Evolutionary conservation across 2,888 invertebrate species (phyloP), one percentile per base, ranked within the genome.

Genomic region (Erannis defoliaria): DNA sequence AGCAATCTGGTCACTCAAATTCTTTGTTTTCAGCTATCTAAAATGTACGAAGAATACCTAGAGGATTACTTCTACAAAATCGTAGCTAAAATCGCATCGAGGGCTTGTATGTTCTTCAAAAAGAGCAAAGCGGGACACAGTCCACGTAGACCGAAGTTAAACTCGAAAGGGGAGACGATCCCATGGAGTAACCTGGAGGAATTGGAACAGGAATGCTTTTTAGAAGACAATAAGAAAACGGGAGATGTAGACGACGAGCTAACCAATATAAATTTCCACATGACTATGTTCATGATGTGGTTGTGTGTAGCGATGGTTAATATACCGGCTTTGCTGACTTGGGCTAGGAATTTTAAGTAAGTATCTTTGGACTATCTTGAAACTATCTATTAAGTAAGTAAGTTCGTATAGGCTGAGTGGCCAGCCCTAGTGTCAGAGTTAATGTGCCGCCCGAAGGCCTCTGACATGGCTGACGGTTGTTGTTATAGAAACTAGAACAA

Each of bases 291-390:
- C 73, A 87, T 96, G 53, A 78, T 97, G 70, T 96, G 96, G 94
- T 78, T 94, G 54, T 80, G 95, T 14, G 93, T 95, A 29, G 93
- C 96, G 0, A 66, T 95, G n/a, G 86, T 97, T 37, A 96, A 96
- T 84, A 70, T 96, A 10, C 97, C 97, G 0, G 94, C 95, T 40
- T 94, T 96, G 14, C 81, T 97, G 40, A 96, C 96, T 5, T 97
- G 97, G 97, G 96, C 97, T 0, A 95, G 95, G 77, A 96, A 96
- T 89, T 96, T 95, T 74, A 94, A 94, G 97, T 97, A 93, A 93
- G 93, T 90, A 16, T 14, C 31, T 19, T 29, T 26, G 26, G 8
- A 6, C 26, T 8, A 26, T 8, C 5, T 26, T 26, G 4, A 26
- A 26, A 26, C 8, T 6, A 26, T 26, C 26, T 26, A 6, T 2